Evolutionary conservation across 2,113 vertebrate species (phyloP), one percentile per base, ranked within the genome.

Genomic region (Apodemus speciosus): DNA sequence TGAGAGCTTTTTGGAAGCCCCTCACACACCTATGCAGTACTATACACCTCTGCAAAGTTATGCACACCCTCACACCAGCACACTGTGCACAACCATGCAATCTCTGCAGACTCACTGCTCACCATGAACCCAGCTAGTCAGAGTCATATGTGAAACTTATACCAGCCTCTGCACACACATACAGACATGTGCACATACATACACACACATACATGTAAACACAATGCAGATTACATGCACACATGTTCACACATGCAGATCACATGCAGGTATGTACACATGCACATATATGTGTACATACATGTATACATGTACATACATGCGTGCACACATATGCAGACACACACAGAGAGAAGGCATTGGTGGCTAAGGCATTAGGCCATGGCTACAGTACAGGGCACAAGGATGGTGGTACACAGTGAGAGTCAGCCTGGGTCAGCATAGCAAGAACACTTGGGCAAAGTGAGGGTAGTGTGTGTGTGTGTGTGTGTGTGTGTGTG

Each of bases 341-440:
- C 3, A 3, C 23, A 49, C 23, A 4, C 0, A 0, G 38, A n/a
- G 6, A 6, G 1, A 0, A 46, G 72, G n/a, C 27, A 2, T 15
- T n/a, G 72, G 16, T 9, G 25, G 43, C 58, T 13, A n/a, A 38
- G 53, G 53, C 2, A 25, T 25, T 25, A 49, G 75, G 53, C 40
- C 38, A 1, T 27, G 23, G 25, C 35, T 43, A 21, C 14, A 20
- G 6, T 4, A 2, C 58, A 76, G 62, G 10, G 14, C 69, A 40
- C 16, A 30, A 46, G 46, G 68, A 13, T 14, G 3, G 35, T 21
- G 49, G 35, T 0, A 2, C 0, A 1, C 35, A 0, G 2, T 4
- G 1, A 32, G 1, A 11, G 40, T 11, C 80, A 11, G 9, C 35
- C 6, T 46, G 0, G 1, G 32, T 40, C 38, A 53, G 4, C 4